A percentile compares a stretch with the other conserved stretches of the same genome.
These are phyloP conservation scores for Hypomecis atomaria DNA, from an alignment of 2,888 invertebrate species.

Conservation along the genomic window DNA sequence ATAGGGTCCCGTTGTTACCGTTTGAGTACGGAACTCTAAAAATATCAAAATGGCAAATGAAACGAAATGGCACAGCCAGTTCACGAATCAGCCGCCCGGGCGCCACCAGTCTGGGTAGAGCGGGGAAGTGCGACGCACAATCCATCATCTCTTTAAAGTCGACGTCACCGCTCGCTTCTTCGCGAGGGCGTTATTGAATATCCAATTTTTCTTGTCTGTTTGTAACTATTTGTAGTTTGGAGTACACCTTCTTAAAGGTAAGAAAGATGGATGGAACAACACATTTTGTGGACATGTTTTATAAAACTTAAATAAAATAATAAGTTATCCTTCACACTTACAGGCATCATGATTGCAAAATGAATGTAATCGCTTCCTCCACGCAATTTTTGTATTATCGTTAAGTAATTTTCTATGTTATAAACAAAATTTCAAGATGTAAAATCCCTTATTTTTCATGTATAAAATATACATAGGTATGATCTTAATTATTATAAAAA, in stretches of 20 bases:
- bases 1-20: too few species aligned
- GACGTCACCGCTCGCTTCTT: conserved; percentile 51
- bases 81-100: background rate
- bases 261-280: background rate
- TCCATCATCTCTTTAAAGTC: conserved; percentile 62
- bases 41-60: background rate
- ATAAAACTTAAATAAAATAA: too few species aligned
- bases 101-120: conserved; percentile 1
- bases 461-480: too few species aligned
- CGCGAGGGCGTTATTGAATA: conserved; percentile 62
- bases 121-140: conserved; percentile 44
- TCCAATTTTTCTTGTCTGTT: conserved; percentile 53
- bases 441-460: too few species aligned
- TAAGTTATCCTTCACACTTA: too few species aligned
- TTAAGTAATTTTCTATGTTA: too few species aligned
- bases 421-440: too few species aligned
- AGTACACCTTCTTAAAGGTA: conserved; percentile 28
- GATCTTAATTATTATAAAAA: too few species aligned
- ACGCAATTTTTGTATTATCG: too few species aligned
- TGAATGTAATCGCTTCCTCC: too few species aligned
- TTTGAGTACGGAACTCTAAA: too few species aligned
- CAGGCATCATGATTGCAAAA: too few species aligned
- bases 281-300: background rate
- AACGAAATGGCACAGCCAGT: background rate
- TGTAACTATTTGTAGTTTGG: conserved; percentile 19